Evolutionary conservation across 2,113 vertebrate species (phyloP).

Genomic region (Emydura subglobosa): DNA sequence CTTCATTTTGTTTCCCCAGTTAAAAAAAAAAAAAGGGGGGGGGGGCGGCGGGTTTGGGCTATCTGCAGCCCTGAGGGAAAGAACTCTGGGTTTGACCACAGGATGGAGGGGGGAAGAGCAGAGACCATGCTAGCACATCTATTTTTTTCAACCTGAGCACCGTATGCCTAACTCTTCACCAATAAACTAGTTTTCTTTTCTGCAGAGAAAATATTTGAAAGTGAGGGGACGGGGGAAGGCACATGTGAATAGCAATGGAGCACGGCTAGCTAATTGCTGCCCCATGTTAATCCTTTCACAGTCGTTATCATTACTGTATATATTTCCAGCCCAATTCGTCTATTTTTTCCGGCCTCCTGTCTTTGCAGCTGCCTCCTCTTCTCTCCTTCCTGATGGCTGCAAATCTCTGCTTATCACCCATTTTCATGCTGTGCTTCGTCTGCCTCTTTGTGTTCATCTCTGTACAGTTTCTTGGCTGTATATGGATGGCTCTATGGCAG

Average conservation of each 20-base stretch:
- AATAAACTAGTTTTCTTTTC: conserved; percentile 34
- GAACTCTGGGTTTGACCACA: not conserved
- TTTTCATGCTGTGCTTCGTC: conserved; percentile 80
- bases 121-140: not conserved
- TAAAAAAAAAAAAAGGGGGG: not conserved
- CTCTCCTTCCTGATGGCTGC: conserved; percentile 69
- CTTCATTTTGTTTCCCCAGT: not conserved
- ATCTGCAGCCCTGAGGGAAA: not conserved
- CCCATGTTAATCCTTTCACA: conserved; percentile 58
- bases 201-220: not conserved
- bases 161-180: not conserved
- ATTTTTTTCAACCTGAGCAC: not conserved
- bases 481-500: not conserved
- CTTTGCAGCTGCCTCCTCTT: conserved; percentile 79
- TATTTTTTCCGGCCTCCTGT: conserved; percentile 70
- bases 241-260: conserved; percentile 34
- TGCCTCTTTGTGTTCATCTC: conserved; percentile 69
- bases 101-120: not conserved
- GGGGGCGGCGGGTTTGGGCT: not conserved
- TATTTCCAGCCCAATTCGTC: conserved; percentile 73
- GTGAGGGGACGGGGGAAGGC: not conserved
- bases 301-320: conserved; percentile 45
- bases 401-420: conserved; percentile 79
- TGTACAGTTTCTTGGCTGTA: conserved; percentile 44
- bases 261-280: conserved; percentile 58